Evolutionary conservation across 2,113 vertebrate species (phyloP), one percentile per base, ranked within the genome.

Genomic region (Lophotis ruficrista): DNA sequence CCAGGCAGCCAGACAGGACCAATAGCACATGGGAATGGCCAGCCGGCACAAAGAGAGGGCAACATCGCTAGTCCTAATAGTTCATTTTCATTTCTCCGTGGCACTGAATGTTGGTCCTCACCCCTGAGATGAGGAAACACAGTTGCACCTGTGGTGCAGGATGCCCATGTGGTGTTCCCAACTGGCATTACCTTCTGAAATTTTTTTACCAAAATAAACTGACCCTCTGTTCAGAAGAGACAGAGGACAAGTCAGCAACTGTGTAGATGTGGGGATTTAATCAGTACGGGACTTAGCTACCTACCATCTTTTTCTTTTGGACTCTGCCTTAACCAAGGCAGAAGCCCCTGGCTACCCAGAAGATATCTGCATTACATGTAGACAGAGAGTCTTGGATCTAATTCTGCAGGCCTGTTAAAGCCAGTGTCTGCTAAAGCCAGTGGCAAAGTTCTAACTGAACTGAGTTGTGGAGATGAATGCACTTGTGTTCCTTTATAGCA

Each of bases 21-120:
- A 66, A 45, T 37, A 3, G 3, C 0, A 0, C 2, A 2, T 56
- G 25, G 12, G 8, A 89, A 30, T 1, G 3, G 31, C 9, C 47
- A 76, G 10, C 10, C 24, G n/a, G 5, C n/a, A 51, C 1, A 1
- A 58, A 41, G 31, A 45, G 27, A 6, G 27, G 21, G 3, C 21
- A 77, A 15, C 27, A 31, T 30, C 5, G 0, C 13, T 77, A 12
- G 12, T 58, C 7, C 45, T 14, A 30, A 2, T 3, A 62, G 5
- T 17, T 54, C 1, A 14, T 83, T 91, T 93, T 75, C 3, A 35
- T 58, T 38, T 85, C 60, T 66, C 27, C 4, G 7, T 1, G 0
- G 24, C 10, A 12, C 37, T 28, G 35, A 47, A 51, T 8, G 3
- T 18, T 68, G 38, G 6, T 68, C 17, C 12, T 4, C n/a, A 41